Percentiles rank a stretch among this genome's conserved stretches.
These are phyloP conservation scores for Thalassoma bifasciatum DNA, from an alignment of 2,113 vertebrate genomes.

Conservation along the genomic window DNA sequence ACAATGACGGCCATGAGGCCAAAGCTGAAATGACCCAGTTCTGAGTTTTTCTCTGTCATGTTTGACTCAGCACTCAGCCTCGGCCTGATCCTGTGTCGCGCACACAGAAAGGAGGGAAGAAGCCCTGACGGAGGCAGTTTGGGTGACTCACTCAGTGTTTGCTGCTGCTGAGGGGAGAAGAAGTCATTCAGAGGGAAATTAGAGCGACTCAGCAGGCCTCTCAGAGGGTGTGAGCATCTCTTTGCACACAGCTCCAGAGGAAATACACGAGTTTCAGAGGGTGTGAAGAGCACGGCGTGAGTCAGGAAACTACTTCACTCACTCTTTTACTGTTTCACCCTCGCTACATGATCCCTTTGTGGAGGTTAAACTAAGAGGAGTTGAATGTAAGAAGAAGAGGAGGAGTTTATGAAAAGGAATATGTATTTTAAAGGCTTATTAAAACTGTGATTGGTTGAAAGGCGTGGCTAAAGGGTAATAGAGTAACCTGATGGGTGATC, in stretches of 20 bases:
- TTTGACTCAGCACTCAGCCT: constrained; percentile 4
- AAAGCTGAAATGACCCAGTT: background rate
- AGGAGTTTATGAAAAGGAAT: background rate
- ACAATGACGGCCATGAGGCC: background rate
- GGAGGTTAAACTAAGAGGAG: background rate
- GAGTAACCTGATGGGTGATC: background rate
- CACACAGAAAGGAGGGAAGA: constrained; percentile 13
- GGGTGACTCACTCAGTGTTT: constrained; percentile 28
- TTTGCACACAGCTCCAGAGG: background rate
- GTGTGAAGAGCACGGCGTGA: constrained; percentile 41
- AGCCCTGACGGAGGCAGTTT: background rate
- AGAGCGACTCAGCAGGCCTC: constrained; percentile 1
- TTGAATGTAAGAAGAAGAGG: background rate
- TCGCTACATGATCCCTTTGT: background rate
- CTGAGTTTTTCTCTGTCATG: background rate
- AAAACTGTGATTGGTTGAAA: background rate
- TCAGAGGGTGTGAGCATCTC: constrained; percentile 20
- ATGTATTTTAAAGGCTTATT: background rate
- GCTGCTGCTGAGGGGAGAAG: constrained; percentile 24
- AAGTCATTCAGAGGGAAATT: constrained; percentile 15
- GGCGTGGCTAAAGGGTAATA: background rate
- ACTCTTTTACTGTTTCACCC: background rate
- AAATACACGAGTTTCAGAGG: constrained; percentile 15
- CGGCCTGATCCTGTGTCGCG: constrained; percentile 7
- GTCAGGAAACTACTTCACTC: background rate